A percentile compares a stretch with the other conserved stretches of the same genome.
Evolutionary conservation across 2,888 invertebrate genomes (phyloP).

Genomic region (Chorisops tibialis): DNA sequence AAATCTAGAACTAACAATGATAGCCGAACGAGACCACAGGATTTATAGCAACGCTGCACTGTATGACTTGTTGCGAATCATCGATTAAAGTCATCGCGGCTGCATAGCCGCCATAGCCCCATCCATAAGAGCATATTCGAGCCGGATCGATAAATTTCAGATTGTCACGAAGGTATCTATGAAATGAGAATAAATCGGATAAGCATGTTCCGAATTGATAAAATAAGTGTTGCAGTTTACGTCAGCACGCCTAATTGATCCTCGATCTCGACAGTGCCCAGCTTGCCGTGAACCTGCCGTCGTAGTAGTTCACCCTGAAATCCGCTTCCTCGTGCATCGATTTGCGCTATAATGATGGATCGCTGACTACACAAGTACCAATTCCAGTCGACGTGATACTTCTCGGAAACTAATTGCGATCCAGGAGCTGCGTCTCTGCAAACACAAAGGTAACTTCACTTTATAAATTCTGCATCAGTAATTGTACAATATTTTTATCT

Average conservation of each 20-base stretch:
- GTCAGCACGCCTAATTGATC: slow-evolving; percentile 70
- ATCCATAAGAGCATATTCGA: slow-evolving; percentile 80
- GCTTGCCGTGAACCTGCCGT: slow-evolving; percentile 68
- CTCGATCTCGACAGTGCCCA: slow-evolving; percentile 72
- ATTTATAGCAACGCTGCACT: slow-evolving; percentile 81
- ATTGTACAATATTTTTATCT: slow-evolving; percentile 50
- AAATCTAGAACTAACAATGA: slow-evolving; percentile 59
- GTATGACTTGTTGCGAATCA: slow-evolving; percentile 71
- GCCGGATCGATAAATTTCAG: slow-evolving; percentile 77
- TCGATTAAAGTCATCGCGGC: slow-evolving; percentile 75
- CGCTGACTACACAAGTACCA: slow-evolving; percentile 79
- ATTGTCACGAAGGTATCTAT: slow-evolving; percentile 72
- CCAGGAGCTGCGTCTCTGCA: slow-evolving; percentile 75
- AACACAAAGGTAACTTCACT: slow-evolving; percentile 31
- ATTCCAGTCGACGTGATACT: slow-evolving; percentile 77
- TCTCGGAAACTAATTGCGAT: slow-evolving; percentile 78
- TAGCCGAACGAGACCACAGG: slow-evolving; percentile 82
- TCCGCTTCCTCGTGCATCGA: slow-evolving; percentile 86
- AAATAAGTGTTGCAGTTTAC: slow-evolving; percentile 42
- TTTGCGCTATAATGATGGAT: slow-evolving; percentile 81
- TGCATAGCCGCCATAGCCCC: slow-evolving; percentile 84
- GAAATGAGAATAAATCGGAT: not conserved
- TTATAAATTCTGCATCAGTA: not conserved
- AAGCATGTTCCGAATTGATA: slow-evolving; percentile 2
- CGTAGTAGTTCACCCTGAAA: slow-evolving; percentile 74